Evolutionary conservation across 2,797 vertebrate species (phyloP).

Genomic region (Schizopygopsis pylzovi): DNA sequence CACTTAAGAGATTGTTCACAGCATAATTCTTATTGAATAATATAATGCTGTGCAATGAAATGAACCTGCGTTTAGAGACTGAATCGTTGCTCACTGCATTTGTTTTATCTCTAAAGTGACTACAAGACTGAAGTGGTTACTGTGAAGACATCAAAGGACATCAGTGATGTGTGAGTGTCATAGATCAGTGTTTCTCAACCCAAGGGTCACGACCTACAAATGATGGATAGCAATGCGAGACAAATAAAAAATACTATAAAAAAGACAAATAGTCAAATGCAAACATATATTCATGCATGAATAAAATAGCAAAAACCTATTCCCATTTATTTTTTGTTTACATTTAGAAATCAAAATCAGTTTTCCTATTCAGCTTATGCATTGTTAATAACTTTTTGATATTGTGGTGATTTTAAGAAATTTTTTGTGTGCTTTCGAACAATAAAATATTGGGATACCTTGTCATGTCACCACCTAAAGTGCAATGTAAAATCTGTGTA

Average conservation of each 20-base stretch:
- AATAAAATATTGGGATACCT: neutral
- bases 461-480: neutral
- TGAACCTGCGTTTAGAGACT: neutral
- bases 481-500: slow-evolving; percentile 54
- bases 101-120: slow-evolving; percentile 55
- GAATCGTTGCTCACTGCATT: neutral
- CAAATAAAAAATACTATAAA: neutral
- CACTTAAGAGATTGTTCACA: no score
- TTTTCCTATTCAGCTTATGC: neutral
- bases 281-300: neutral
- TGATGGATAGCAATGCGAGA: neutral
- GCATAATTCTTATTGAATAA: no score
- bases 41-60: no score
- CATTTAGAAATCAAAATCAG: neutral
- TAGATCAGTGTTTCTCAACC: neutral
- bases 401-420: neutral
- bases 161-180: slow-evolving; percentile 62
- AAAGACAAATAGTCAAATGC: neutral
- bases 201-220: slow-evolving; percentile 16
- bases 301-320: neutral
- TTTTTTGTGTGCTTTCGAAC: neutral
- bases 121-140: slow-evolving; percentile 64
- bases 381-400: neutral
- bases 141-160: slow-evolving; percentile 58
- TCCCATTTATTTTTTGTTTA: neutral